Base-by-base conservation (phyloP, 2,797 vertebrate genomes). In the Arrhamphus sclerolepis region DNA sequence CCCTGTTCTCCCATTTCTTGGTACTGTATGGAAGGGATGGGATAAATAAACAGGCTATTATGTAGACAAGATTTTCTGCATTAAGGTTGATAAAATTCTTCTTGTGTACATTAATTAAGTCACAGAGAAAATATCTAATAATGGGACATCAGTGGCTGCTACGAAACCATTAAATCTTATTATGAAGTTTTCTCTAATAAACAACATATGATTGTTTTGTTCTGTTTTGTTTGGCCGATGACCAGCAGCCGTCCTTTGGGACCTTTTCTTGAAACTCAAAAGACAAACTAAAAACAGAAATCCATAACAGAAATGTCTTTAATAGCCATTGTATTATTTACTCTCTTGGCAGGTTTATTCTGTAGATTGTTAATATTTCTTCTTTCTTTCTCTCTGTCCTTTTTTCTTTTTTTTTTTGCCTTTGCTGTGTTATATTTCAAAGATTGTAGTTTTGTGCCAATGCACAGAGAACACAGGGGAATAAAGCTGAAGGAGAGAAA, bases 211-310 rank as follows among this genome's bases (percentile, higher is more conserved):
- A 7, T 9, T 29, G 6, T 9, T 29, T 28, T 7, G 4, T 28
- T 7, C 7, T 28, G 4, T 19, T 0, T 1, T 13, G 31, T 53
- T 64, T 63, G 67, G 56, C 62, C 29, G n/a, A 16, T 7, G 4
- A 5, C 7, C 38, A 9, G 44, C 26, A 67, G 22, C 54, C 43
- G 65, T 62, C 58, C 20, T 7, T 29, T 57, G 29, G 21, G 55
- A 56, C 39, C 1, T 38, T 49, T 72, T 62, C 40, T 63, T 75
- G 34, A 44, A 63, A 49, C 28, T 26, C 24, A 26, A 26, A 2
- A 26, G 24, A 26, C 24, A 26, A 26, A 26, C 48, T 26, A 28
- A 18, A 21, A 2, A 1, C 3, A 2, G 44, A 47, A 46, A 47
- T 34, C 9, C 31, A 34, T 10, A 9, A 34, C 9, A 11, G 31